A percentile compares a stretch with the other conserved stretches of the same genome.
These are phyloP conservation scores for Drosophila biarmipes DNA, from an alignment of 1,140 invertebrate genomes.

Conservation along the genomic window DNA sequence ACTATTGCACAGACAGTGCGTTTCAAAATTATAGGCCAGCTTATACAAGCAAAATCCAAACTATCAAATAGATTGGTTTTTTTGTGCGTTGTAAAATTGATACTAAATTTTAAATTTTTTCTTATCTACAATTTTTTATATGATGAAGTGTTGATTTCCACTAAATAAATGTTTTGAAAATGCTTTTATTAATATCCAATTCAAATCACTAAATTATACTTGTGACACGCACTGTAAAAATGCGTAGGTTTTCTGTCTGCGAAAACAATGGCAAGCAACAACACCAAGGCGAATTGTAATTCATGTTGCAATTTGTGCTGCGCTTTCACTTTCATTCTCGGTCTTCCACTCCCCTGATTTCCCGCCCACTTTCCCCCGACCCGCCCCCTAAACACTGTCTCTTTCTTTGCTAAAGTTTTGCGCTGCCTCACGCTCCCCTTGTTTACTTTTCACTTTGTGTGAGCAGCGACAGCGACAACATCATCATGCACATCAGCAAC, in stretches of 20 bases:
- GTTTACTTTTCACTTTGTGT: conserved; percentile 67
- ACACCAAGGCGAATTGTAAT: conserved; percentile 61
- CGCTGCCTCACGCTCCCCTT: conserved; percentile 39
- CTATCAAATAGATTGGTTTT: too few relatives aligned
- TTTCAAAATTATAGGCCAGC: neutral
- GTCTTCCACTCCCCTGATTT: conserved; percentile 16
- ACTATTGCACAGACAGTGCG: conserved; percentile 23
- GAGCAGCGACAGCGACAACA: conserved; percentile 3
- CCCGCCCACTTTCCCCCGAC: neutral
- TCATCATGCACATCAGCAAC: conserved; percentile 4
- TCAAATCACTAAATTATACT: neutral
- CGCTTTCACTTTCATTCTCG: conserved; percentile 63
- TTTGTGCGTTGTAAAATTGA: too few relatives aligned
- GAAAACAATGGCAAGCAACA: conserved; percentile 6
- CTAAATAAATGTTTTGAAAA: too few relatives aligned
- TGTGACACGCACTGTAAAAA: conserved; percentile 19
- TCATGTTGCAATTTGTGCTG: conserved; percentile 74
- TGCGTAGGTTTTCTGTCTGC: conserved; percentile 11
- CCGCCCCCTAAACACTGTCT: conserved; percentile 3
- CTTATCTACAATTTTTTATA: too few relatives aligned
- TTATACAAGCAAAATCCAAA: too few relatives aligned
- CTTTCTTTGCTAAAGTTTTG: conserved; percentile 50
- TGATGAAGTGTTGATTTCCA: too few relatives aligned
- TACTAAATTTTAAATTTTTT: too few relatives aligned
- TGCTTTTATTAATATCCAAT: too few relatives aligned